Base-by-base conservation (phyloP, 2,888 invertebrate species). In the Psylliodes chrysocephalus region DNA sequence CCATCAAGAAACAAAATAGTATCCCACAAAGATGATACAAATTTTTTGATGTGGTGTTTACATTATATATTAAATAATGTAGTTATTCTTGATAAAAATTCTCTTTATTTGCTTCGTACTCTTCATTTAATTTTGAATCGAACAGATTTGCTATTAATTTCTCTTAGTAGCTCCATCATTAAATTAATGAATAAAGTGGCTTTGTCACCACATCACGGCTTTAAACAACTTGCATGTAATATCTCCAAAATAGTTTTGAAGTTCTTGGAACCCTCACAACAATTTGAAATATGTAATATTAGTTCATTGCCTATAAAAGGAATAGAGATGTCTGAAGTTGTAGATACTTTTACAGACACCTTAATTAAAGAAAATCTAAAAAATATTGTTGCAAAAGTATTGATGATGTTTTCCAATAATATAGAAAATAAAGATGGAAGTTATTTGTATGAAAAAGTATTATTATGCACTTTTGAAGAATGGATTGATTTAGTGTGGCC, bases 401-500 rank as follows among this genome's bases (percentile, higher is more conserved):
- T 74, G 10, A 62, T 66, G 53, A 70, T 73, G 63, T 77, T 77
- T 67, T 52, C 54, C 7, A 75, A 71, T 51, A 76, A 76, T 47
- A 68, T 73, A 19, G 74, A 76, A 33, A 75, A 67, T 67, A 71
- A 74, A 44, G 75, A 75, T 62, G 75, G 70, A 5, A 71, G 73
- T 3, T 66, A 71, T 63, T 66, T 73, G 18, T 77, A 76, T 59
- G 68, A 68, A 67, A 63, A 62, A 15, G 4, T 75, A 25, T 60
- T 73, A 14, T 60, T 60, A 61, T 68, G 60, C 40, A 61, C 65
- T 25, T 75, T 76, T 68, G 70, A 71, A 7, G 51, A 67, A 18
- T 75, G 74, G 73, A 60, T 52, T 25, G 12, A 14, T 10, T 18
- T 62, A 19, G 51, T 75, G 25, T 75, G 75, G 75, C 74, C 74